Percentiles rank a stretch among this genome's conserved stretches.
Evolutionary conservation across 1,140 invertebrate genomes (phyloP).

Genomic region (Chymomyza costata): DNA sequence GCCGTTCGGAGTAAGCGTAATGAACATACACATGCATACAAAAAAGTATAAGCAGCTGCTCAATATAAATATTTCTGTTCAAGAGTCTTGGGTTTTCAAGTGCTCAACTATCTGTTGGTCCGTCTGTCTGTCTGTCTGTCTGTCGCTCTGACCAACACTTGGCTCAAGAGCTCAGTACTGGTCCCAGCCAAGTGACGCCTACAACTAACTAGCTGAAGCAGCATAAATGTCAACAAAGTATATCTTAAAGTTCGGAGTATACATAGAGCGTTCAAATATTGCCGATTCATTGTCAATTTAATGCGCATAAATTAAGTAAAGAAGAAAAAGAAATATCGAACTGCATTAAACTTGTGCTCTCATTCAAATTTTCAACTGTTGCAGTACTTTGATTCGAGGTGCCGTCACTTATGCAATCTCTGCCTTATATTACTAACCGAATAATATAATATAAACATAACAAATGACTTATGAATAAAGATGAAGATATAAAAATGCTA

Average conservation of each 20-base stretch:
- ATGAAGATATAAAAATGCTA: too few relatives aligned
- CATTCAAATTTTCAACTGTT: too few relatives aligned
- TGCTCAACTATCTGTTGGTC: slow-evolving; percentile 2
- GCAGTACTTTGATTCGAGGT: too few relatives aligned
- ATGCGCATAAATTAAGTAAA: slow-evolving; percentile 65
- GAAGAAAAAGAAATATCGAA: slow-evolving; percentile 64
- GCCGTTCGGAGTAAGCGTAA: slow-evolving; percentile 48
- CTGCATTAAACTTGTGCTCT: slow-evolving; percentile 63
- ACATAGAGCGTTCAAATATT: slow-evolving; percentile 29
- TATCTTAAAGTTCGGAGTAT: slow-evolving; percentile 11
- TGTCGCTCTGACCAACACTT: slow-evolving; percentile 1
- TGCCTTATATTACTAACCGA: too few relatives aligned
- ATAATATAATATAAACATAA: too few relatives aligned
- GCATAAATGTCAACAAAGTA: slow-evolving; percentile 28
- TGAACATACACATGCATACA: slow-evolving; percentile 37
- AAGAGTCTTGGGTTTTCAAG: slow-evolving; percentile 32
- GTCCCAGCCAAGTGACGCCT: slow-evolving; percentile 37
- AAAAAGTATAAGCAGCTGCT: slow-evolving; percentile 13
- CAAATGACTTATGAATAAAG: too few relatives aligned
- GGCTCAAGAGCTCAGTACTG: slow-evolving; percentile 28
- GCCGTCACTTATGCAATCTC: neutral
- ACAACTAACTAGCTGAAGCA: slow-evolving; percentile 38
- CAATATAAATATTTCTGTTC: slow-evolving; percentile 68
- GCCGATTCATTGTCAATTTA: slow-evolving; percentile 48
- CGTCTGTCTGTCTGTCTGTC: neutral